Conservation (phyloP, 2,797 vertebrate genomes). For the Erpetoichthys calabaricus region DNA sequence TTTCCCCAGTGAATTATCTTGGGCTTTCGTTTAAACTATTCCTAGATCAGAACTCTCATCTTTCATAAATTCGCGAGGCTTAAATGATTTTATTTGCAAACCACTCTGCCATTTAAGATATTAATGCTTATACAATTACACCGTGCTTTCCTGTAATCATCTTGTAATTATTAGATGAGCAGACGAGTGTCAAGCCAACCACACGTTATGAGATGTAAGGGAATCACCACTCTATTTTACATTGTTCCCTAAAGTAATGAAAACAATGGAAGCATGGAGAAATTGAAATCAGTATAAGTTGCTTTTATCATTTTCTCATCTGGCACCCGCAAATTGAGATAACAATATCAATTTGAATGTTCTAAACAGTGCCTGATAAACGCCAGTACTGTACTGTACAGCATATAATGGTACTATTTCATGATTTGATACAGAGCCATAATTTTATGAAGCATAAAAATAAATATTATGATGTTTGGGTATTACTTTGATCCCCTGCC, state of each 20-base stretch:
- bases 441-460: no score
- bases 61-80: background rate
- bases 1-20: no score
- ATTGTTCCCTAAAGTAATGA: background rate
- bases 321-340: background rate
- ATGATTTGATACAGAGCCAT: no score
- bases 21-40: background rate
- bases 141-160: background rate
- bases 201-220: background rate
- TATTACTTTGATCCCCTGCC: no score
- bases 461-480: no score
- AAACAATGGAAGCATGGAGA: background rate
- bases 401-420: no score
- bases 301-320: background rate
- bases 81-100: background rate
- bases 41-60: background rate
- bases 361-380: no score
- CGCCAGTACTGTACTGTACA: no score
- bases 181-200: background rate
- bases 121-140: background rate
- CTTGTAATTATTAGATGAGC: conserved; percentile 1
- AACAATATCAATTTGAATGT: no score
- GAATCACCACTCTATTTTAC: background rate
- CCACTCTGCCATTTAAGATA: background rate
- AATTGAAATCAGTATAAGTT: background rate